These are phyloP conservation scores for Apis dorsata DNA, from an alignment of 1,140 invertebrate genomes.

Conservation along the genomic window DNA sequence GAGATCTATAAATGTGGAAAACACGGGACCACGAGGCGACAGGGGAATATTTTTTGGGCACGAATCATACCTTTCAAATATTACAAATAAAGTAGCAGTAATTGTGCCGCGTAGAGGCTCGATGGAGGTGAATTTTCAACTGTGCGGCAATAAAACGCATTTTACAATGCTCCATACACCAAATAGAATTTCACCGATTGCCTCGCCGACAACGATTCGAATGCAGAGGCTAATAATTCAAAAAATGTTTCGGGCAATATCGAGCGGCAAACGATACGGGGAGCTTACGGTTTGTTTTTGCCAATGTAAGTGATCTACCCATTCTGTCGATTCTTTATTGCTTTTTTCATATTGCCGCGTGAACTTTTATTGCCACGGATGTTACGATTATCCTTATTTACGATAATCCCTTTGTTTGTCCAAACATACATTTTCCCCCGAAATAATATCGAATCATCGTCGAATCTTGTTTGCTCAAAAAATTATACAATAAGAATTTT, in stretches of 20 bases:
- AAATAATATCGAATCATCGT: neutral
- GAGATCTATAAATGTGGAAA: neutral
- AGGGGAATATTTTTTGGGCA: neutral
- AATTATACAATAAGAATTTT: neutral
- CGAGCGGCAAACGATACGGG: conserved; percentile 7
- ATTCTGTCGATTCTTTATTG: neutral
- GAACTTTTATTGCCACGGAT: neutral
- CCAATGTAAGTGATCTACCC: neutral
- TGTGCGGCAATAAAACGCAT: conserved; percentile 29
- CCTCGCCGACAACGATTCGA: neutral
- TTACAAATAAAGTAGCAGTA: conserved; percentile 32
- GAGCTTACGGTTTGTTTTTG: neutral
- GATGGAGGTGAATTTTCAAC: conserved; percentile 18
- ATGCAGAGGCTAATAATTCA: conserved; percentile 29
- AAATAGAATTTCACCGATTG: conserved; percentile 29
- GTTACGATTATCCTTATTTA: neutral
- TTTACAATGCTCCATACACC: neutral
- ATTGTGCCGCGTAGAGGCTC: neutral
- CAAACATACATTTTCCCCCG: neutral
- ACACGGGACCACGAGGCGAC: neutral
- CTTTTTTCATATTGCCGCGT: neutral
- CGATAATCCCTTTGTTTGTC: neutral
- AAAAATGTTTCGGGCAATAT: conserved; percentile 26
- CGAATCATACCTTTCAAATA: neutral
- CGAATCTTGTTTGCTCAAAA: neutral